A percentile compares a stretch with the other conserved stretches of the same genome.
Evolutionary conservation across 2,797 vertebrate species (phyloP).

Genomic region (Characodon lateralis): DNA sequence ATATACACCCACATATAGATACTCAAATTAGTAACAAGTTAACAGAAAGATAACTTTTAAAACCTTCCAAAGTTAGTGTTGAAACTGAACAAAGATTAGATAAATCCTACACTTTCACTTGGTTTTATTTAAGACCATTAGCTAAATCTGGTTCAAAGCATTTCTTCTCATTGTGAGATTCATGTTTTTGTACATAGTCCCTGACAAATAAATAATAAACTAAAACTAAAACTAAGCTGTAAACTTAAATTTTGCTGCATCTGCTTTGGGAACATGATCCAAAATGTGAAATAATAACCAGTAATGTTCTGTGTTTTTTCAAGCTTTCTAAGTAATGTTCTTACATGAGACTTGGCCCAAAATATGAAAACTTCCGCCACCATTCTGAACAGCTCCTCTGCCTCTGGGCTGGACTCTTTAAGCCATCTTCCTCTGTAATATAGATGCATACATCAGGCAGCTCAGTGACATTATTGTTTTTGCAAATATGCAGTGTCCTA

Average conservation of each 20-base stretch:
- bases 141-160: too few species aligned
- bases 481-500: neutral
- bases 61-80: neutral
- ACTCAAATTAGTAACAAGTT: neutral
- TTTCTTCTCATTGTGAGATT: too few species aligned
- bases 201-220: too few species aligned
- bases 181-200: too few species aligned
- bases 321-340: constrained; percentile 29
- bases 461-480: neutral
- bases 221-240: too few species aligned
- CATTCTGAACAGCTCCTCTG: constrained; percentile 93
- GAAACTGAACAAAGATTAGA: neutral
- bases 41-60: too few species aligned
- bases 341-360: constrained; percentile 97
- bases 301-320: neutral
- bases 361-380: constrained; percentile 97
- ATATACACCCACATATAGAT: neutral
- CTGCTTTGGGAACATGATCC: neutral
- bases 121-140: neutral
- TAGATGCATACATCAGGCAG: neutral
- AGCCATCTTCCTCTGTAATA: constrained; percentile 89
- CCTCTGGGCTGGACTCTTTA: constrained; percentile 91
- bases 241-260: too few species aligned
- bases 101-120: neutral
- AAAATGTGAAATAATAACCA: neutral